Conservation (phyloP, 2,888 invertebrate species). For the Machimus rusticus region DNA sequence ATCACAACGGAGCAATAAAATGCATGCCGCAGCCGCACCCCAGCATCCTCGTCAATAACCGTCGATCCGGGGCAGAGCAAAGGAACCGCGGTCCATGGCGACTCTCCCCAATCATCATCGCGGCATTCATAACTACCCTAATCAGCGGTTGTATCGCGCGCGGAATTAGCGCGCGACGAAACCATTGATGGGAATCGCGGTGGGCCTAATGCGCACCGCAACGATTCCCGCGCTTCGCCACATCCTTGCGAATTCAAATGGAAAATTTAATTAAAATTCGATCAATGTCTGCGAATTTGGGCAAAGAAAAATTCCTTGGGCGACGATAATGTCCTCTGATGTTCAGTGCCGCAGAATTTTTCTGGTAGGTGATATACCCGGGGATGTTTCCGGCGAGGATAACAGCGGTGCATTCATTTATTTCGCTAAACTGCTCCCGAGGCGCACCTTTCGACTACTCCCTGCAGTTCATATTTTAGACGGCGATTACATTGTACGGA, state of each 20-base stretch:
- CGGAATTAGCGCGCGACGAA: constrained; percentile 9
- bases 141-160: background rate
- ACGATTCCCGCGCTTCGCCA: background rate
- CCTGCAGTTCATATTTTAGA: constrained; percentile 16
- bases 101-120: background rate
- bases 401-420: constrained; percentile 31
- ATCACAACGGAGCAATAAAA: constrained; percentile 25
- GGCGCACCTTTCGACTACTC: background rate
- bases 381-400: constrained; percentile 10
- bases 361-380: background rate
- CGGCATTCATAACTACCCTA: constrained; percentile 26
- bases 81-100: background rate
- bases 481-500: constrained; percentile 3
- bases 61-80: background rate
- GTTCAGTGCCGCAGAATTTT: constrained; percentile 2
- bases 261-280: constrained; percentile 43
- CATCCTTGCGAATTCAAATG: constrained; percentile 17
- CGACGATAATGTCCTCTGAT: constrained; percentile 21
- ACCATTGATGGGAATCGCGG: constrained; percentile 8
- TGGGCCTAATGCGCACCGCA: background rate
- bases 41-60: background rate
- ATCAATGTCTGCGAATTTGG: constrained; percentile 24
- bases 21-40: constrained; percentile 5
- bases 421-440: constrained; percentile 5
- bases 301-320: constrained; percentile 19